phyloP scores from a whole-genome alignment of 2,797 vertebrate species.

The Antennarius maculatus region DNA sequence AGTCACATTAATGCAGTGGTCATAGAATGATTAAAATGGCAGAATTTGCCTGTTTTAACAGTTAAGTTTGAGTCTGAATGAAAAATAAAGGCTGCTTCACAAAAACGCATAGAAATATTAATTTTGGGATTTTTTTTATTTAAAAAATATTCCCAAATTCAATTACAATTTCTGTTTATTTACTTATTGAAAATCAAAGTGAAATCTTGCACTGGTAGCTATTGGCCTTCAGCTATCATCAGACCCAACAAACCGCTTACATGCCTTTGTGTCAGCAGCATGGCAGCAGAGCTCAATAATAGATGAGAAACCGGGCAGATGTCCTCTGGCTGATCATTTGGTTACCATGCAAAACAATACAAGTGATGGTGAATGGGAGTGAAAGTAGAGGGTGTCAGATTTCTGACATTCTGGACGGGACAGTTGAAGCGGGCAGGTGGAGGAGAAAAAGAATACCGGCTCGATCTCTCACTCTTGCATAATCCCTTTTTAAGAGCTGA shows the following conservation, averaged over 20 bases:
- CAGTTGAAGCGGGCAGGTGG: slow-evolving; percentile 22
- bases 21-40: not conserved
- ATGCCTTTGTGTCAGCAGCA: slow-evolving; percentile 64
- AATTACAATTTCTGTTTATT: too few species aligned
- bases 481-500: slow-evolving; percentile 43
- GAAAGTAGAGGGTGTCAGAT: slow-evolving; percentile 79
- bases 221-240: slow-evolving; percentile 33
- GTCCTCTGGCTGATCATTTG: slow-evolving; percentile 65
- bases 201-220: not conserved
- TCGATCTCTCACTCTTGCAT: slow-evolving; percentile 60
- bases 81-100: not conserved
- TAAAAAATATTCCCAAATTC: too few species aligned
- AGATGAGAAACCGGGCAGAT: slow-evolving; percentile 68
- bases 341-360: slow-evolving; percentile 83
- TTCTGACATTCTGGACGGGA: slow-evolving; percentile 53
- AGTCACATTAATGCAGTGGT: not conserved
- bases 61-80: too few species aligned
- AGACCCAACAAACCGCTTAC: slow-evolving; percentile 54
- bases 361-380: slow-evolving; percentile 74
- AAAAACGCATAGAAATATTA: too few species aligned
- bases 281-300: slow-evolving; percentile 77
- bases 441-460: slow-evolving; percentile 38
- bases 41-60: not conserved
- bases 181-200: not conserved
- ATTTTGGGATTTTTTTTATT: too few species aligned